Evolutionary conservation across 2,888 invertebrate species (phyloP).

Genomic region (Drosophila infuscata): DNA sequence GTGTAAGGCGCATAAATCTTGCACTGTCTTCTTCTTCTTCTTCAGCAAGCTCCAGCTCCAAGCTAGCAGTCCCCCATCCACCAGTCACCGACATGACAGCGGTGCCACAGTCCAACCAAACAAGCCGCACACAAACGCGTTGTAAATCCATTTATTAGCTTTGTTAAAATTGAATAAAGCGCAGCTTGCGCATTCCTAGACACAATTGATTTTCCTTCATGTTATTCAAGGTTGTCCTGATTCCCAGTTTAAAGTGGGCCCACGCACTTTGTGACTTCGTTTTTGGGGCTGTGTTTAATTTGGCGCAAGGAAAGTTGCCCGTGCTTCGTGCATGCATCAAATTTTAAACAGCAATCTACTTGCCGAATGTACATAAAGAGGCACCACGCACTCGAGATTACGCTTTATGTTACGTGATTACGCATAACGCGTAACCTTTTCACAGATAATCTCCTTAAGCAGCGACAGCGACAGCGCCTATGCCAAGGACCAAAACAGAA

Average conservation of each 20-base stretch:
- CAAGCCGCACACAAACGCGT: constrained; percentile 38
- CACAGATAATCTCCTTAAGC: constrained; percentile 79
- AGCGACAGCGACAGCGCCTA: constrained; percentile 37
- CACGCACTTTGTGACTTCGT: constrained; percentile 42
- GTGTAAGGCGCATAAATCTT: constrained; percentile 80
- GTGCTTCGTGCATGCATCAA: constrained; percentile 63
- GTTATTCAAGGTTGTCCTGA: constrained; percentile 57
- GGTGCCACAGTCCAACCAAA: constrained; percentile 21
- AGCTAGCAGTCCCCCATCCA: neutral
- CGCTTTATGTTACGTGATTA: constrained; percentile 82
- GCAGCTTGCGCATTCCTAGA: constrained; percentile 53
- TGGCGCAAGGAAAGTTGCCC: constrained; percentile 32
- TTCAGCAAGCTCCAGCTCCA: constrained; percentile 4
- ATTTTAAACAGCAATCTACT: constrained; percentile 78
- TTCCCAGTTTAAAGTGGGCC: constrained; percentile 36
- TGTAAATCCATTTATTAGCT: constrained; percentile 76
- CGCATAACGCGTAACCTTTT: constrained; percentile 81
- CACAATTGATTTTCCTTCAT: constrained; percentile 70
- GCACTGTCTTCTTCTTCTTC: constrained; percentile 61
- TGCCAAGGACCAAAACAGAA: constrained; percentile 43
- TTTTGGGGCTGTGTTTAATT: constrained; percentile 61
- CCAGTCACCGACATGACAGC: constrained; percentile 12
- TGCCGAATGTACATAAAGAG: constrained; percentile 70
- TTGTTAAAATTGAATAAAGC: constrained; percentile 79
- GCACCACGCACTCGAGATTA: constrained; percentile 77